Conservation (phyloP, 1,140 invertebrate species). For the Nebria ingens region DNA sequence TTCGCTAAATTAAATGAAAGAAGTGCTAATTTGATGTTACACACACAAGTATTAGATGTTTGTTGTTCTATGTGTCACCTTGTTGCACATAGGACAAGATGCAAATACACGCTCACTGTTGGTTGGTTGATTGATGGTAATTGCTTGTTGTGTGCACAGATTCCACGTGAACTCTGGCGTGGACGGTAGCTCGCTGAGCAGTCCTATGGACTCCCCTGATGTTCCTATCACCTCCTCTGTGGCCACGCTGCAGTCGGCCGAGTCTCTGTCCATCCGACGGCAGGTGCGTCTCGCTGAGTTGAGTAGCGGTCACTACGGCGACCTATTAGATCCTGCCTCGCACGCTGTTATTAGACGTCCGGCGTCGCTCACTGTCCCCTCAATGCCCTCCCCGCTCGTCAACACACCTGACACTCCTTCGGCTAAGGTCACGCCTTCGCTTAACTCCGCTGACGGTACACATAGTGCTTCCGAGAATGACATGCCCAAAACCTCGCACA, state of each 20-base stretch:
- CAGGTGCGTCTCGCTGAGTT: slow-evolving; percentile 31
- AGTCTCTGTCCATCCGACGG: slow-evolving; percentile 44
- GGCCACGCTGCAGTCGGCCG: slow-evolving; percentile 47
- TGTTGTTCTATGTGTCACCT: not conserved
- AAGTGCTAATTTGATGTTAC: not conserved
- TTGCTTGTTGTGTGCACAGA: slow-evolving; percentile 24
- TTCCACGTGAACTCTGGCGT: slow-evolving; percentile 31
- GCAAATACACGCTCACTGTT: not conserved
- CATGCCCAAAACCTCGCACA: slow-evolving; percentile 25
- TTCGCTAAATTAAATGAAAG: too few species aligned
- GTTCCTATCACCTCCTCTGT: slow-evolving; percentile 48
- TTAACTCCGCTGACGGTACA: slow-evolving; percentile 22
- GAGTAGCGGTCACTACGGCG: slow-evolving; percentile 27
- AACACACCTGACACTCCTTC: slow-evolving; percentile 31
- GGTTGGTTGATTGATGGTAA: not conserved
- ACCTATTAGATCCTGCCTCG: slow-evolving; percentile 24
- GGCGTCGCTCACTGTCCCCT: slow-evolving; percentile 1
- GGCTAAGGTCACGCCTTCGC: slow-evolving; percentile 23
- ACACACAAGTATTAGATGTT: not conserved
- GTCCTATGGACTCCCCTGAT: slow-evolving; percentile 58
- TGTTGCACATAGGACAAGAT: not conserved
- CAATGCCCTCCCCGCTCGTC: not conserved
- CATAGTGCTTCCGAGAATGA: slow-evolving; percentile 44
- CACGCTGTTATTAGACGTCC: slow-evolving; percentile 14
- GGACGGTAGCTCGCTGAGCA: slow-evolving; percentile 48